Evolutionary conservation across 2,888 invertebrate genomes (phyloP).

Genomic region (Troides oblongomaculatus): DNA sequence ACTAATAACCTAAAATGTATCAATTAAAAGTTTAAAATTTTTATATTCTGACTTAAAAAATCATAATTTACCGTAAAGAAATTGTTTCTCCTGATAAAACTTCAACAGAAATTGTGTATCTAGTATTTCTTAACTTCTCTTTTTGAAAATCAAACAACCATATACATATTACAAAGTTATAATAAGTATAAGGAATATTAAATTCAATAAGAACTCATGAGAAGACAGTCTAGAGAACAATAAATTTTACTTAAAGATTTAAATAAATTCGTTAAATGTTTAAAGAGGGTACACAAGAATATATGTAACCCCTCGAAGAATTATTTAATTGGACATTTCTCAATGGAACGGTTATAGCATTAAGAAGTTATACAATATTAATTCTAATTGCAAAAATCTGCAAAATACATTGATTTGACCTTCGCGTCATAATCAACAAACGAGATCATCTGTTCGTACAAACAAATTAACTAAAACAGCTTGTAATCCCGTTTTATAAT

Average conservation of each 20-base stretch:
- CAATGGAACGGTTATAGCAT: constrained; percentile 18
- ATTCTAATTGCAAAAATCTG: constrained; percentile 42
- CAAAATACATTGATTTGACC: constrained; percentile 50
- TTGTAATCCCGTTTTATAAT: constrained; percentile 39
- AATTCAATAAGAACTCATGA: neutral
- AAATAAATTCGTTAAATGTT: constrained; percentile 4
- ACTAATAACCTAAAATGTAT: neutral
- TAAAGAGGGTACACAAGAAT: constrained; percentile 25
- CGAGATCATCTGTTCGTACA: constrained; percentile 62
- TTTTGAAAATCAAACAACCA: neutral
- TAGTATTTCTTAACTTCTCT: neutral
- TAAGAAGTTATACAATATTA: constrained; percentile 34
- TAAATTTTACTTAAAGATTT: neutral
- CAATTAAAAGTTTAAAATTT: neutral
- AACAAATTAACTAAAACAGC: constrained; percentile 48
- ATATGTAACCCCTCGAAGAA: constrained; percentile 8
- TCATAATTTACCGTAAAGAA: no score
- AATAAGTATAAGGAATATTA: neutral
- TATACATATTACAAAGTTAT: neutral
- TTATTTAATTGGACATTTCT: constrained; percentile 7
- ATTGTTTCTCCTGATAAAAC: no score
- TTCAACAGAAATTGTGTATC: no score
- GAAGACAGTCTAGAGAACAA: neutral
- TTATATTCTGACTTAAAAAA: no score
- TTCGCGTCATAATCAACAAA: constrained; percentile 53